A percentile compares a stretch with the other conserved stretches of the same genome.
phyloP scores from a whole-genome alignment of 2,888 invertebrate species.

The Liposcelis brunnea region DNA sequence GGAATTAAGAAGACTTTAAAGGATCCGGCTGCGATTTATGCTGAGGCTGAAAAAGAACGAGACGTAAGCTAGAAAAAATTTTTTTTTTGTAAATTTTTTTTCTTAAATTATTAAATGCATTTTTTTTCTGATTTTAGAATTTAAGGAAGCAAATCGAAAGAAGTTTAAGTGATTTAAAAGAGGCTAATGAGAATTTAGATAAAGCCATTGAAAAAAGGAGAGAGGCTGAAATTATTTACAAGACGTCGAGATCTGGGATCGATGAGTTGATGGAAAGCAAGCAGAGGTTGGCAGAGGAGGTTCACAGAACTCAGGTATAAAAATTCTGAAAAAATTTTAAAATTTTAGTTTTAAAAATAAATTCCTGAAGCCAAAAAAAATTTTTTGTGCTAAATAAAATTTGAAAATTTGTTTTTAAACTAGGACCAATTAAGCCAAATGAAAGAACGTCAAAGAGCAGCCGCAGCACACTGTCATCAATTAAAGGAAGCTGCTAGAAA shows the following conservation, averaged over 20 bases:
- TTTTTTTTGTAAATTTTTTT: background rate
- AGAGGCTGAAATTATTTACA: background rate
- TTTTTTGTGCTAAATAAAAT: too few relatives aligned
- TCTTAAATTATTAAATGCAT: background rate
- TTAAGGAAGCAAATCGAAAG: background rate
- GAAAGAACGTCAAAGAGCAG: conserved; percentile 14
- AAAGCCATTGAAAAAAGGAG: background rate
- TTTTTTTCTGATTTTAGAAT: background rate
- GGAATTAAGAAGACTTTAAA: background rate
- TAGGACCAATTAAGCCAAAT: too few relatives aligned
- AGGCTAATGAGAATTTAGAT: background rate
- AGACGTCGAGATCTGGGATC: background rate
- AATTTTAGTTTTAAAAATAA: background rate
- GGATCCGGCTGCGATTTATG: conserved; percentile 23
- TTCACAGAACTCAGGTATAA: background rate
- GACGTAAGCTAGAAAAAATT: background rate
- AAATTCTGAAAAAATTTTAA: background rate
- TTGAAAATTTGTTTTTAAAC: too few relatives aligned
- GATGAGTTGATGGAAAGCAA: background rate
- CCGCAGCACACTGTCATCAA: conserved; percentile 10
- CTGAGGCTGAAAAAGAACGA: conserved; percentile 23
- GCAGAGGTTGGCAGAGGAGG: background rate
- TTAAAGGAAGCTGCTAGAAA: background rate
- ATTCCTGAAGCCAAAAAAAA: background rate
- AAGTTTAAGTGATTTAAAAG: background rate